Base-by-base conservation (phyloP, 2,113 vertebrate genomes). In the Xiphophorus couchianus region DNA sequence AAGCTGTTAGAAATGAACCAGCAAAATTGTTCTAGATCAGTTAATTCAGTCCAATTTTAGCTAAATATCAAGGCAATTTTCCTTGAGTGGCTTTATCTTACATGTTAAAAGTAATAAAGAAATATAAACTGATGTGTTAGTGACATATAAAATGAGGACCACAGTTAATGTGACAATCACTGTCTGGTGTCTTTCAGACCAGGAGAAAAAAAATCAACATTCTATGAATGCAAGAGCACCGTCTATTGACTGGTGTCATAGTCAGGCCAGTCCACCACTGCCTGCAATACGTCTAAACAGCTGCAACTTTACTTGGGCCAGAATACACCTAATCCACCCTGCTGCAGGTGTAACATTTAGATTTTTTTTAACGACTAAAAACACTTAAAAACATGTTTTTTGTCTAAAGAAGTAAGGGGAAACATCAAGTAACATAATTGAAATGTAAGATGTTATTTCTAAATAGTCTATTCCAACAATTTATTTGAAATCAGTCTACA, bases 171-270 rank as follows among this genome's bases (percentile, higher is more conserved):
- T 54, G 51, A 2, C 51, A n/a, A 3, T 11, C 9, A 25, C 51
- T 58, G 51, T 6, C 5, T 54, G 19, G 8, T 25, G 19, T 54
- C 22, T 54, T 54, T 54, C 7, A 30, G 27, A 30, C 2, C 29
- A 62, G 62, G 15, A 30, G 29, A 28, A 30, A 29, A n/a, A 62
- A 58, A 58, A n/a, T n/a, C 22, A 3, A 8, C 25, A 58, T 58
- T 25, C 51, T 10, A 19, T 48, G 44, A 48, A 48, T 62, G 71
- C 65, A 83, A 77, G 78, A 87, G 83, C 89, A 82, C 81, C 95
- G 95, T 95, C 96, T 96, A 95, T 95, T 94, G 96, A 89, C 85
- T 67, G 11, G 35, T 74, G 75, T 62, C 22, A n/a, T 54, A 7
- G 85, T 69, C 87, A 19, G 69, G 71, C 51, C 8, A 10, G 51